A percentile compares a stretch with the other conserved stretches of the same genome.
Conservation (phyloP, 2,113 vertebrate genomes). For the Epinephelus lanceolatus region DNA sequence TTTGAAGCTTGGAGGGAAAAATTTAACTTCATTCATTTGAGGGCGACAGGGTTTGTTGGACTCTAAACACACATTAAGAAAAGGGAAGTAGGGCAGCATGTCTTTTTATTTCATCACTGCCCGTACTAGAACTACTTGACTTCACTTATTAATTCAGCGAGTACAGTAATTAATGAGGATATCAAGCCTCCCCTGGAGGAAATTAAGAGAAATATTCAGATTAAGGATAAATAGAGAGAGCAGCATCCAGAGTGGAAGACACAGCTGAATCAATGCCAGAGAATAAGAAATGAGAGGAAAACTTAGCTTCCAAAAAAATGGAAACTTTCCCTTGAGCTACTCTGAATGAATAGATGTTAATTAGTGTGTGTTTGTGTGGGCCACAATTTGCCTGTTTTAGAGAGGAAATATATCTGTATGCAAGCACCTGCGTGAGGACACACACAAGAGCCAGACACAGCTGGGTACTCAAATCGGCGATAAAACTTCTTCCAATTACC, state of each 20-base stretch:
- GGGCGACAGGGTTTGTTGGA: not conserved
- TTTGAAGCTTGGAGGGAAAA: not conserved
- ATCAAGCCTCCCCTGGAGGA: conserved; percentile 23
- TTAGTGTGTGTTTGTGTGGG: conserved; percentile 34
- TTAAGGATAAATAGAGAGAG: conserved; percentile 26
- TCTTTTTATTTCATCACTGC: conserved; percentile 44
- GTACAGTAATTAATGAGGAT: conserved; percentile 36
- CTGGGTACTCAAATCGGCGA: conserved; percentile 18
- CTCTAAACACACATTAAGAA: conserved; percentile 10
- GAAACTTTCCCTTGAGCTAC: conserved; percentile 36
- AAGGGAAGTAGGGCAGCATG: conserved; percentile 12
- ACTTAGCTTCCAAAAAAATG: conserved; percentile 10
- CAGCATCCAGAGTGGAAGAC: conserved; percentile 19
- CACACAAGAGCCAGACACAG: conserved; percentile 34
- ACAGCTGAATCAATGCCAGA: conserved; percentile 11
- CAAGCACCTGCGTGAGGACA: conserved; percentile 46
- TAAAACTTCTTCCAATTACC: conserved; percentile 58
- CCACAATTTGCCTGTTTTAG: conserved; percentile 2
- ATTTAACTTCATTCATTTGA: not conserved
- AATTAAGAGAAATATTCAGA: conserved; percentile 39
- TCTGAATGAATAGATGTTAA: conserved; percentile 43
- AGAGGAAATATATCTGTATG: conserved; percentile 17
- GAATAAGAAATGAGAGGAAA: conserved; percentile 28
- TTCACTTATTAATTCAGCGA: conserved; percentile 44
- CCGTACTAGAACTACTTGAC: conserved; percentile 26